phyloP scores from a whole-genome alignment of 2,797 vertebrate species.

The Malurus leucopterus region DNA sequence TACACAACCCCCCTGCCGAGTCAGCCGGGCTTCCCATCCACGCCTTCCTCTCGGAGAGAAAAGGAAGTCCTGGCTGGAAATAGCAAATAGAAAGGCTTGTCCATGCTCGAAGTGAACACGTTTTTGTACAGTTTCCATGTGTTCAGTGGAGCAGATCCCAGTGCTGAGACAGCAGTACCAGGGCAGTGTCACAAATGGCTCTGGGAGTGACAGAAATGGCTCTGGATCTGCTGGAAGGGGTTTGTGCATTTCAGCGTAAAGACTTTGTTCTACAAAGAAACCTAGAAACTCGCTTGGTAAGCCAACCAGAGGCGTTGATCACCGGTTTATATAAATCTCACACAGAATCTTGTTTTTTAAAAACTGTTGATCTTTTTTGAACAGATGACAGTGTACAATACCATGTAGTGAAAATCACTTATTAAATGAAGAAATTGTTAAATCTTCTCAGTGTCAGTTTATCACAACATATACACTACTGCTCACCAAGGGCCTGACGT shows the following conservation, averaged over 20 bases:
- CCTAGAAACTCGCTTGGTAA: slow-evolving; percentile 34
- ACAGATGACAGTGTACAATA: slow-evolving; percentile 73
- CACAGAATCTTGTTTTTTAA: slow-evolving; percentile 71
- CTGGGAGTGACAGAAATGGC: slow-evolving; percentile 49
- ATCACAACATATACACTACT: slow-evolving; percentile 39
- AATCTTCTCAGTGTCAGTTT: slow-evolving; percentile 68
- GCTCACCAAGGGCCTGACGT: slow-evolving; percentile 26
- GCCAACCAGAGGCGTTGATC: slow-evolving; percentile 55
- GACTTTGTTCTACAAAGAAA: slow-evolving; percentile 64
- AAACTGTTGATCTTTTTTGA: slow-evolving; percentile 74
- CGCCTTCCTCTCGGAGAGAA: slow-evolving; percentile 14
- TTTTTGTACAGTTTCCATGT: slow-evolving; percentile 62
- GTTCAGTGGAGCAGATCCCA: slow-evolving; percentile 43
- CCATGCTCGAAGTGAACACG: slow-evolving; percentile 40
- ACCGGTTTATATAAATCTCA: slow-evolving; percentile 70
- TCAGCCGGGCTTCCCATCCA: not conserved
- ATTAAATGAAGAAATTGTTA: slow-evolving; percentile 78
- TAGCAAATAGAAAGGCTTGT: slow-evolving; percentile 51
- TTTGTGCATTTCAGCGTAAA: slow-evolving; percentile 54
- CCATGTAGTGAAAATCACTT: slow-evolving; percentile 76
- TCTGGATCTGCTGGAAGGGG: slow-evolving; percentile 43
- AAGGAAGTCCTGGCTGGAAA: slow-evolving; percentile 60
- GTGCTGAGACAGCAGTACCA: not conserved
- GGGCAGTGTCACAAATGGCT: not conserved
- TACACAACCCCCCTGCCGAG: not conserved